These are phyloP conservation scores for Eupithecia vulgata DNA, from an alignment of 2,888 invertebrate genomes.

Conservation along the genomic window DNA sequence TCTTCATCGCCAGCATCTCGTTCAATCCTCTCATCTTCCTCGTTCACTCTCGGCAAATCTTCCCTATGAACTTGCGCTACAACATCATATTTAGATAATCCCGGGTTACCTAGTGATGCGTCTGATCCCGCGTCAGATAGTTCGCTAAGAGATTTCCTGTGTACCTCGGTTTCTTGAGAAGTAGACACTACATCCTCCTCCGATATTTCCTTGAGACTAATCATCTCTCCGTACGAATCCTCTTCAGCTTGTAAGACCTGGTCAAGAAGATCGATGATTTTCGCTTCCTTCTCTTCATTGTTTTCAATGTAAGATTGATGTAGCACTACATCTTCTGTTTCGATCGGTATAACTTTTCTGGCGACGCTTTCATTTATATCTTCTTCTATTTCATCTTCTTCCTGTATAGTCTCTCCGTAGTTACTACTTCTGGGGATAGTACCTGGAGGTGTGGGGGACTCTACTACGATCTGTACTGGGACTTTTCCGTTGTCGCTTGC, in stretches of 20 bases:
- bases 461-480: conserved; percentile 72
- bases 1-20: conserved; percentile 46
- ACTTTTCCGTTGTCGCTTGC: conserved; percentile 65
- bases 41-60: conserved; percentile 74
- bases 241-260: conserved; percentile 80
- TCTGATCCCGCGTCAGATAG: conserved; percentile 77
- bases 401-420: conserved; percentile 47
- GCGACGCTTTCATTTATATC: conserved; percentile 51
- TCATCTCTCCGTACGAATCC: conserved; percentile 70
- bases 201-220: conserved; percentile 62
- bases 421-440: conserved; percentile 61
- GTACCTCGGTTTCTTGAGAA: conserved; percentile 52
- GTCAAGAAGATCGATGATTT: conserved; percentile 77
- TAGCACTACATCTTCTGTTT: conserved; percentile 61
- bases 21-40: conserved; percentile 68
- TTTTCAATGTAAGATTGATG: conserved; percentile 69
- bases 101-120: conserved; percentile 73
- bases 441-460: conserved; percentile 73
- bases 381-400: conserved; percentile 46
- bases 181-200: conserved; percentile 52
- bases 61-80: conserved; percentile 84
- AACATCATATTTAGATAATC: conserved; percentile 82
- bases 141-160: conserved; percentile 73
- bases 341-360: conserved; percentile 48
- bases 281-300: conserved; percentile 77